A percentile compares a stretch with the other conserved stretches of the same genome.
Evolutionary conservation across 2,113 vertebrate genomes (phyloP).

Genomic region (Xyliphius kryptos): DNA sequence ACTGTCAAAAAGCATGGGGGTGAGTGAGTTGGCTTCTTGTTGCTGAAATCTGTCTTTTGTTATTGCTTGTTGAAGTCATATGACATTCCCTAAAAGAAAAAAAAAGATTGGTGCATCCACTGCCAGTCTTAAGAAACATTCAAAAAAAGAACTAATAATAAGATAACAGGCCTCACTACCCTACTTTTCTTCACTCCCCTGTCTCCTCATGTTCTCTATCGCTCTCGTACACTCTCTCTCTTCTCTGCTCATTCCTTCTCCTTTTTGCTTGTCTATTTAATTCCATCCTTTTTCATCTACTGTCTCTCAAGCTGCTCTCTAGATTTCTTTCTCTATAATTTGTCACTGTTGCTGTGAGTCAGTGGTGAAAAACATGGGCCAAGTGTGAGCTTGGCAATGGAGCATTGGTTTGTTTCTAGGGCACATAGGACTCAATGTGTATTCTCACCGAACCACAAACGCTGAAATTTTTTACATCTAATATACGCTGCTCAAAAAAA

Average conservation of each 20-base stretch:
- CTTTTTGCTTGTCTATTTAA: slow-evolving; percentile 25
- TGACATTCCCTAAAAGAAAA: slow-evolving; percentile 38
- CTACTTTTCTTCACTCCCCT: slow-evolving; percentile 35
- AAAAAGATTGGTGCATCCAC: slow-evolving; percentile 39
- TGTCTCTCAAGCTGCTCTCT: slow-evolving; percentile 32
- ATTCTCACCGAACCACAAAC: slow-evolving; percentile 5
- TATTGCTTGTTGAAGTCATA: slow-evolving; percentile 30
- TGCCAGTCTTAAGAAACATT: slow-evolving; percentile 44
- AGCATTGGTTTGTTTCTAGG: slow-evolving; percentile 49
- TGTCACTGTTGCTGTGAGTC: slow-evolving; percentile 46
- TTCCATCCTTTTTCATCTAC: slow-evolving; percentile 1
- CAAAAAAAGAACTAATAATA: slow-evolving; percentile 39
- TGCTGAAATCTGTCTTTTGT: slow-evolving; percentile 16
- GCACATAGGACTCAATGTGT: slow-evolving; percentile 32
- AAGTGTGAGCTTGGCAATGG: slow-evolving; percentile 30
- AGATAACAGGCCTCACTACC: slow-evolving; percentile 53
- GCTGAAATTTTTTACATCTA: slow-evolving; percentile 4
- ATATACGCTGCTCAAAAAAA: slow-evolving; percentile 4
- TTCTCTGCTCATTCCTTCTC: slow-evolving; percentile 2
- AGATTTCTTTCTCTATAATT: slow-evolving; percentile 43
- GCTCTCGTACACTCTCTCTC: slow-evolving; percentile 17
- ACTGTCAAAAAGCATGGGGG: slow-evolving; percentile 1
- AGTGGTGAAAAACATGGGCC: slow-evolving; percentile 37
- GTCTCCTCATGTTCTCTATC: slow-evolving; percentile 26
- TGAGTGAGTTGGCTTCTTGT: slow-evolving; percentile 28